Evolutionary conservation across 2,888 invertebrate genomes (phyloP).

Genomic region (Colostygia pectinataria): DNA sequence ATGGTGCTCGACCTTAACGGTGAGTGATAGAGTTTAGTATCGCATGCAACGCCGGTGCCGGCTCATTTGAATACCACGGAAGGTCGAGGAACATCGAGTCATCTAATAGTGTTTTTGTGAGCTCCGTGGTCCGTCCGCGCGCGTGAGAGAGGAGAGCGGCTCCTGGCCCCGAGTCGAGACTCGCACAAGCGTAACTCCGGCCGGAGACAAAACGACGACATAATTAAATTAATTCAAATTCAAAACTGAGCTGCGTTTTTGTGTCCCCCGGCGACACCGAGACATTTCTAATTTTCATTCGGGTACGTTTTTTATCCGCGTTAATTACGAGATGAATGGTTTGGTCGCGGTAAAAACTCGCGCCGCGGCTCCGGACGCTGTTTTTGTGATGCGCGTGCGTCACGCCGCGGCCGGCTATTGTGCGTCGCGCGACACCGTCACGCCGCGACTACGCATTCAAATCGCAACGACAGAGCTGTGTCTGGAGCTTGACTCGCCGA

Average conservation of each 20-base stretch:
- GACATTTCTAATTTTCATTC: conserved; percentile 75
- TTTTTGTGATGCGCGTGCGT: conserved; percentile 67
- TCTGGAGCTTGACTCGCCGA: neutral
- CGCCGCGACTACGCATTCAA: conserved; percentile 20
- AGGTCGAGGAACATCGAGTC: conserved; percentile 40
- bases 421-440: conserved; percentile 30
- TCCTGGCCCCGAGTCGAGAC: no score
- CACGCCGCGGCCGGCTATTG: conserved; percentile 43
- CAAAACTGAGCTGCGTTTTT: conserved; percentile 59
- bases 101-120: conserved; percentile 55
- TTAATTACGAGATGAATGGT: conserved; percentile 78
- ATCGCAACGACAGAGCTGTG: neutral
- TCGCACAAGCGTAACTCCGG: conserved; percentile 41
- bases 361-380: conserved; percentile 27
- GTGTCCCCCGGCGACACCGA: conserved; percentile 57
- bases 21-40: conserved; percentile 49
- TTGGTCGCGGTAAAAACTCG: conserved; percentile 43
- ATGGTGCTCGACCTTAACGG: conserved; percentile 80
- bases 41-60: conserved; percentile 4
- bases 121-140: conserved; percentile 1
- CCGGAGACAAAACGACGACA: conserved; percentile 61
- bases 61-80: conserved; percentile 48
- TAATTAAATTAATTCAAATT: conserved; percentile 75
- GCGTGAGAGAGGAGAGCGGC: no score
- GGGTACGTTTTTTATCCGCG: conserved; percentile 68